These are phyloP conservation scores for Nomada ferruginata DNA, from an alignment of 2,888 invertebrate genomes.

Conservation along the genomic window DNA sequence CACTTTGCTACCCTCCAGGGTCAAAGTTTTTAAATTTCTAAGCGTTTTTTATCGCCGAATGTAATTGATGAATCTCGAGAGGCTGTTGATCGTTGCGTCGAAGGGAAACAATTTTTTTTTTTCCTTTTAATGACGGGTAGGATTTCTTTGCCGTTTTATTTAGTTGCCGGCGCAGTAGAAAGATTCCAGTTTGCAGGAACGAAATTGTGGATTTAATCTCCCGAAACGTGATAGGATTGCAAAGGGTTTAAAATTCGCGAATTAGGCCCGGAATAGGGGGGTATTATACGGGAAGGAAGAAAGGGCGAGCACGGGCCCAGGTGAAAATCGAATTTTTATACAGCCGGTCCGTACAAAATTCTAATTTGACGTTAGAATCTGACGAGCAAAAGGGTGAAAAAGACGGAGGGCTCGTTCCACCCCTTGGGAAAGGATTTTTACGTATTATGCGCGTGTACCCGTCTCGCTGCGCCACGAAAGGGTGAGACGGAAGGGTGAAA, in stretches of 20 bases:
- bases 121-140: conserved; percentile 4
- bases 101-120: background rate
- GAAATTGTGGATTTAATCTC: too few relatives aligned
- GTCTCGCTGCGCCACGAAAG: conserved; percentile 64
- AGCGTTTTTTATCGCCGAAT: background rate
- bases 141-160: conserved; percentile 7
- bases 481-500: conserved; percentile 71
- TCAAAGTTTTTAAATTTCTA: background rate
- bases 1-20: conserved; percentile 11
- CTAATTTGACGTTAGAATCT: conserved; percentile 81
- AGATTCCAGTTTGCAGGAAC: too few relatives aligned
- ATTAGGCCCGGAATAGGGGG: conserved; percentile 11
- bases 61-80: conserved; percentile 36
- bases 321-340: conserved; percentile 79
- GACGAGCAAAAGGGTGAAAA: conserved; percentile 68
- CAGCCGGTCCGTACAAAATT: conserved; percentile 80
- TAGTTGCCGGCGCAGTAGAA: too few relatives aligned
- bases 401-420: conserved; percentile 69
- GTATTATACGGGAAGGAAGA: conserved; percentile 31
- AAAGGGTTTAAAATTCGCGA: background rate
- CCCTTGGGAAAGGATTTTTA: conserved; percentile 82
- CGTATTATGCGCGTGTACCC: conserved; percentile 70
- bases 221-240: too few relatives aligned
- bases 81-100: background rate
- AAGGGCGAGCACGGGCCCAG: conserved; percentile 66